Conservation (phyloP, 2,797 vertebrate species). For the Fistularia tabacaria region DNA sequence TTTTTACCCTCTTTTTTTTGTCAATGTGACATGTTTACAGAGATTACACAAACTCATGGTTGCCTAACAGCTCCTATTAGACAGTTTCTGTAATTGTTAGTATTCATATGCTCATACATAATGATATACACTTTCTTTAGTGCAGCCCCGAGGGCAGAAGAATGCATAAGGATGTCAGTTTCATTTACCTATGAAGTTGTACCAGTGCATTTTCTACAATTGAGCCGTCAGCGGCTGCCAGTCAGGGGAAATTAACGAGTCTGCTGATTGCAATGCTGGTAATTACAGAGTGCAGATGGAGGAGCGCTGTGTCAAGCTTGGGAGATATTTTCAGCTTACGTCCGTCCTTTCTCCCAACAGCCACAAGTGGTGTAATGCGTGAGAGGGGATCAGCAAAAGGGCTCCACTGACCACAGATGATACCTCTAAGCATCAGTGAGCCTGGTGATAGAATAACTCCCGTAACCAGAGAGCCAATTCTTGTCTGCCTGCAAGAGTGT, state of each 20-base stretch:
- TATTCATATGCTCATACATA: conserved; percentile 17
- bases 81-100: not conserved
- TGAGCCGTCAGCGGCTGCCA: conserved; percentile 69
- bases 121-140: conserved; percentile 23
- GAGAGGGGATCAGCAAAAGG: conserved; percentile 33
- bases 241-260: conserved; percentile 73
- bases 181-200: conserved; percentile 69
- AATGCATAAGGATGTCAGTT: conserved; percentile 45
- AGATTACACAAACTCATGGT: too few relatives aligned
- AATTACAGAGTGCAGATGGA: conserved; percentile 75
- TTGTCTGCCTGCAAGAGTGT: too few relatives aligned
- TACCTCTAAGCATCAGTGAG: not conserved
- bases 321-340: conserved; percentile 67
- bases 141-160: conserved; percentile 19
- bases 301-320: conserved; percentile 67
- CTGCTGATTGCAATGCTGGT: conserved; percentile 75
- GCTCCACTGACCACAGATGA: not conserved
- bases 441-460: too few relatives aligned
- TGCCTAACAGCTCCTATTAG: too few relatives aligned
- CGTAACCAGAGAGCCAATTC: too few relatives aligned
- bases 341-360: conserved; percentile 57
- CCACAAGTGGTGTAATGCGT: conserved; percentile 55
- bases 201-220: conserved; percentile 68
- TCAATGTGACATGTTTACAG: too few relatives aligned
- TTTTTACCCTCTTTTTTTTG: too few relatives aligned